Percentiles rank a stretch among this genome's conserved stretches.
Conservation (phyloP, 2,113 vertebrate species). For the Montifringilla adamsi region DNA sequence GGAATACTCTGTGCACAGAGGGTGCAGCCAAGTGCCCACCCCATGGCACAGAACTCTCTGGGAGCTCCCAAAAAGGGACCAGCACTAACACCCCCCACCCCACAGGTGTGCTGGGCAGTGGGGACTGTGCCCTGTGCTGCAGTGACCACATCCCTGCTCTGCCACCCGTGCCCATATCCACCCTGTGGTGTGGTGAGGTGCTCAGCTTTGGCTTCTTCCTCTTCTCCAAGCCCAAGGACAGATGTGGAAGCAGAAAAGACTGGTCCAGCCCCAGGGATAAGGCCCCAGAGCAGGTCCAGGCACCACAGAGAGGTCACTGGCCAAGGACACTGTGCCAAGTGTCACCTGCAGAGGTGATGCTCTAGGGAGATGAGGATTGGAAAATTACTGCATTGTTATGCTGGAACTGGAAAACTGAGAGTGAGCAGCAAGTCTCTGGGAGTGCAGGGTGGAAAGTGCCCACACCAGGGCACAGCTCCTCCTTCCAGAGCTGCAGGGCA, state of each 20-base stretch:
- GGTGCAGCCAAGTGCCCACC: accelerated
- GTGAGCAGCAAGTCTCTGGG: neutral
- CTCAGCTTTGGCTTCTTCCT: neutral
- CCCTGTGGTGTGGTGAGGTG: accelerated
- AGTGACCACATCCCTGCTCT: accelerated
- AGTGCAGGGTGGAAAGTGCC: neutral
- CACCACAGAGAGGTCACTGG: neutral
- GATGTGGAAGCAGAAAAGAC: neutral
- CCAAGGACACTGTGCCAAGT: neutral
- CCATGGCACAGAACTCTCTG: neutral
- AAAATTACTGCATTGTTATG: neutral
- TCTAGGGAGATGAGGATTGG: accelerated
- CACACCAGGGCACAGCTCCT: neutral
- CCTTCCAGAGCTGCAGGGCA: neutral
- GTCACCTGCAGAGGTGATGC: neutral
- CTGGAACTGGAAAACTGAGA: neutral
- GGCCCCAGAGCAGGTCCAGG: neutral
- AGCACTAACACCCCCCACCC: neutral
- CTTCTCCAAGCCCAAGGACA: neutral
- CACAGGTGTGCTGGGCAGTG: accelerated
- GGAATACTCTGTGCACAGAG: accelerated
- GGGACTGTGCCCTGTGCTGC: neutral
- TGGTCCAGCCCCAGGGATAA: neutral
- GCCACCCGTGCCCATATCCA: neutral
- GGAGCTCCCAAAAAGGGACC: neutral